Conservation (phyloP, 2,797 vertebrate genomes). For the Labeo calbasu region DNA sequence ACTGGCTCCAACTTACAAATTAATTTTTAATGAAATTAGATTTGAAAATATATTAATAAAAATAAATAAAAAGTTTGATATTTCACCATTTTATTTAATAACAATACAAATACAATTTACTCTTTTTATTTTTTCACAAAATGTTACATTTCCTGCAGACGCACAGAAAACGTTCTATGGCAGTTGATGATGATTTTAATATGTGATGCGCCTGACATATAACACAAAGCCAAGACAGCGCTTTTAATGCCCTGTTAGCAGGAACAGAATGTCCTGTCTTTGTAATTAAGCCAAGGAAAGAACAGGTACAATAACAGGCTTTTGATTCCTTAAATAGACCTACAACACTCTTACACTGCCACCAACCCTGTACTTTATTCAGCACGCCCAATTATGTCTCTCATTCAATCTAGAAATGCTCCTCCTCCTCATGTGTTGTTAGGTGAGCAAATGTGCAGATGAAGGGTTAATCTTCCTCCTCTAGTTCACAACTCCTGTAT, state of each 20-base stretch:
- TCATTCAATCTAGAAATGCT: conserved; percentile 9
- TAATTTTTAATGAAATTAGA: no score
- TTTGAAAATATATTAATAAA: no score
- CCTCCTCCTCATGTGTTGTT: conserved; percentile 19
- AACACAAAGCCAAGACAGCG: conserved; percentile 16
- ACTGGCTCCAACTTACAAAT: no score
- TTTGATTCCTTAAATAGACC: conserved; percentile 55
- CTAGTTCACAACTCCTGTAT: neutral
- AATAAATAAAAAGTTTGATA: neutral
- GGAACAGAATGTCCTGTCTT: conserved; percentile 29
- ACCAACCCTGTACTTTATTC: conserved; percentile 54
- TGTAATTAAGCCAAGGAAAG: conserved; percentile 52
- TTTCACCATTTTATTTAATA: neutral
- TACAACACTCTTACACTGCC: conserved; percentile 53
- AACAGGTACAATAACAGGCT: conserved; percentile 57
- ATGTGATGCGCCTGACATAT: neutral
- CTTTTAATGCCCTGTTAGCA: conserved; percentile 39
- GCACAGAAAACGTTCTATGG: neutral
- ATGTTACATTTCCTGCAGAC: neutral
- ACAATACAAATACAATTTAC: neutral
- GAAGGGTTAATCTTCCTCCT: conserved; percentile 21
- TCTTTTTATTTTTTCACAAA: neutral
- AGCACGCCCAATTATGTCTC: conserved; percentile 56
- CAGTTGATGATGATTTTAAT: neutral
- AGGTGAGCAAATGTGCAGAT: neutral